Conservation (phyloP, 2,888 invertebrate genomes). For the Trachelus stipa region DNA sequence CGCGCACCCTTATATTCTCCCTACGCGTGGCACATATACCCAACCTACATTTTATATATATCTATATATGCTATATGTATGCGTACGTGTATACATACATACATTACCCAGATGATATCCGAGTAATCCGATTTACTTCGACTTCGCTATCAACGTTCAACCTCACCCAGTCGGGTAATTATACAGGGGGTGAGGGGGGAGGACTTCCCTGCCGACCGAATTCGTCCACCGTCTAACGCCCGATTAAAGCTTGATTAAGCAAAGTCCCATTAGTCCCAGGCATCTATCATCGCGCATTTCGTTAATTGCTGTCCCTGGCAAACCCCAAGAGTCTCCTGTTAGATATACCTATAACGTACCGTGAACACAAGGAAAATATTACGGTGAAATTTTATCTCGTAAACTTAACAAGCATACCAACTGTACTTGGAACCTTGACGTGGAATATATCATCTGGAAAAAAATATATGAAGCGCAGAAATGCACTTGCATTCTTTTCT, state of each 20-base stretch:
- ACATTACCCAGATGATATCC: conserved; percentile 66
- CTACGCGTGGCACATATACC: background rate
- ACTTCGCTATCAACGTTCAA: conserved; percentile 64
- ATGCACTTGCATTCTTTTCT: background rate
- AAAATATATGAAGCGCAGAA: background rate
- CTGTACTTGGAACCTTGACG: background rate
- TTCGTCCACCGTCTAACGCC: conserved; percentile 27
- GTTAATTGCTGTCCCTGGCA: background rate
- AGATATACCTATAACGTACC: background rate
- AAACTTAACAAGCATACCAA: background rate
- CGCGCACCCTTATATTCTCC: conserved; percentile 58
- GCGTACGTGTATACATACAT: conserved; percentile 41
- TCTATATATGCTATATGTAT: background rate
- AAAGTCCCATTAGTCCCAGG: conserved; percentile 36
- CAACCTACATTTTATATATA: background rate
- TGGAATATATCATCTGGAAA: background rate
- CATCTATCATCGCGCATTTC: conserved; percentile 5
- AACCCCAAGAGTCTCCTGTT: background rate
- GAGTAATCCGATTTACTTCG: conserved; percentile 66
- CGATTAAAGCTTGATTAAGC: conserved; percentile 41
- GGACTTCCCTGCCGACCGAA: conserved; percentile 12
- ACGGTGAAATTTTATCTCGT: background rate
- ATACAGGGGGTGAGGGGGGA: conserved; percentile 43
- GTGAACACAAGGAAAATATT: background rate
- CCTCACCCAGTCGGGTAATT: conserved; percentile 60